Conservation (phyloP, 2,113 vertebrate species). For the Hemiscyllium ocellatum region DNA sequence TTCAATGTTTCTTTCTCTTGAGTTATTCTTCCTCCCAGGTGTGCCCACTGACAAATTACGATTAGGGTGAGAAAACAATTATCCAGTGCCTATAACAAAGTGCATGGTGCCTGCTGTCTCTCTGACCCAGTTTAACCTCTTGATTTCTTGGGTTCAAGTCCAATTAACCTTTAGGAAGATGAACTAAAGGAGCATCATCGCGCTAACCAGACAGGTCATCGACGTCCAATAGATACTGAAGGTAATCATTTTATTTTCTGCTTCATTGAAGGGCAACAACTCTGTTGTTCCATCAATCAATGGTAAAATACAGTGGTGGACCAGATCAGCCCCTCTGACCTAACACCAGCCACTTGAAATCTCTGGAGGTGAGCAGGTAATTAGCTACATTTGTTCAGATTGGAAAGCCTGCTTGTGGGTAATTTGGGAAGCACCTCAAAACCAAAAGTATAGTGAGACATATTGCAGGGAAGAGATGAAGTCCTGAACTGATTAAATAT, state of each 20-base stretch:
- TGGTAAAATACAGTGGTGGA: conserved; percentile 57
- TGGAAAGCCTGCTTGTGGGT: neutral
- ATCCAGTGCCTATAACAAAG: neutral
- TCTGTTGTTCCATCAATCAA: conserved; percentile 83
- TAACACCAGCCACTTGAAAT: neutral
- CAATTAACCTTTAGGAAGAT: conserved; percentile 90
- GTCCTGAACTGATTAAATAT: conserved; percentile 19
- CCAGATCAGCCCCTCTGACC: conserved; percentile 50
- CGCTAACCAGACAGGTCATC: conserved; percentile 80
- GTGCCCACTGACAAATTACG: conserved; percentile 7
- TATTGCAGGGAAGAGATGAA: neutral
- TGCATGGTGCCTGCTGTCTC: conserved; percentile 72
- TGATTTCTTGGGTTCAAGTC: conserved; percentile 97
- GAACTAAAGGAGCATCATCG: conserved; percentile 76
- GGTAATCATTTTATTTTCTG: conserved; percentile 93
- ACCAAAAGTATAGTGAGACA: neutral
- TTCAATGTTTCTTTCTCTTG: neutral
- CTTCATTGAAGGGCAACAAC: conserved; percentile 78
- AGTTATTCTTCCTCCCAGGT: neutral
- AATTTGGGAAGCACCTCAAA: neutral
- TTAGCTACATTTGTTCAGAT: conserved; percentile 28
- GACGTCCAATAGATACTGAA: conserved; percentile 60
- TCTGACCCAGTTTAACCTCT: conserved; percentile 87
- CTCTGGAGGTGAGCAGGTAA: neutral
- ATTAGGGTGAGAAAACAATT: neutral